A percentile compares a stretch with the other conserved stretches of the same genome.
Conservation (phyloP, 2,888 invertebrate species). For the Pyrochroa serraticornis region DNA sequence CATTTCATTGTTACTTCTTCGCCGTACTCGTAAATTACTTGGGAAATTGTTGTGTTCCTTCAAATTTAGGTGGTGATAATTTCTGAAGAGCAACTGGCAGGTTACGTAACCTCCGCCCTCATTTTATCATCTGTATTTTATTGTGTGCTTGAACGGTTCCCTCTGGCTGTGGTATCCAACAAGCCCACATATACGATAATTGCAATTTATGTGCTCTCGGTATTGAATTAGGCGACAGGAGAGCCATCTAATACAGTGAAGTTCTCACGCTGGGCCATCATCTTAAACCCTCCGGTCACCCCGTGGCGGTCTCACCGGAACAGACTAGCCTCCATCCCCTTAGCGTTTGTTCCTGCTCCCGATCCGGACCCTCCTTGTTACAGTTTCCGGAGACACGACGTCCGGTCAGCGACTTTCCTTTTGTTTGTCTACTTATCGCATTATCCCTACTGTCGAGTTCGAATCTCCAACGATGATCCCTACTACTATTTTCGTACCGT, state of each 20-base stretch:
- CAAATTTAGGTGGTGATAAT: no score
- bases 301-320: constrained; percentile 23
- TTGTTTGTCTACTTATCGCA: constrained; percentile 27
- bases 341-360: background rate
- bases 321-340: constrained; percentile 21
- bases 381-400: constrained; percentile 25
- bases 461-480: background rate
- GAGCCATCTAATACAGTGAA: constrained; percentile 34
- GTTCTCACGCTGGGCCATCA: constrained; percentile 31
- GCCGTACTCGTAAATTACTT: no score
- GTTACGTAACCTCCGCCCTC: constrained; percentile 8
- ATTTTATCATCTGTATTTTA: constrained; percentile 18
- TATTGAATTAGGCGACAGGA: constrained; percentile 34
- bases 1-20: no score
- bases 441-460: constrained; percentile 23
- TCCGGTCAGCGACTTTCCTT: constrained; percentile 32
- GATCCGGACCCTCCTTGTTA: constrained; percentile 13
- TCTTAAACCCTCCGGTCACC: constrained; percentile 35
- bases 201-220: constrained; percentile 31
- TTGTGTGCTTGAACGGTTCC: constrained; percentile 9
- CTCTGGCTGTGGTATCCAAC: background rate
- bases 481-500: no score
- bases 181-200: constrained; percentile 30
- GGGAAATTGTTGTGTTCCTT: no score
- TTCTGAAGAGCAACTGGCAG: background rate